Evolutionary conservation across 2,888 invertebrate genomes (phyloP).

Genomic region (Drosophila vallismaia): DNA sequence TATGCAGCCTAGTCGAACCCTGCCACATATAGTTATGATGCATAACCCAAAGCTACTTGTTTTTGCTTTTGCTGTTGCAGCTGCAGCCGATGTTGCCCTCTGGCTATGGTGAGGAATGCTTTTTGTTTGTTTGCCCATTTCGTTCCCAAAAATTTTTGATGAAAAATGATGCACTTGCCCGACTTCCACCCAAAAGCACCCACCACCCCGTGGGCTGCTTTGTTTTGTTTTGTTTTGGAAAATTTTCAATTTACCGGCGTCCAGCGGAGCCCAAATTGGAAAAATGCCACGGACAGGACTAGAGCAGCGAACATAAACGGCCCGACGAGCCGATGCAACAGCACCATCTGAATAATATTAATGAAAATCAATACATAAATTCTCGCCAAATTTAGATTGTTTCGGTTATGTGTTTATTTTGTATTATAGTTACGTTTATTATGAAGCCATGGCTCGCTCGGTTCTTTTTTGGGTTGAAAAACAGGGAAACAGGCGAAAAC

Average conservation of each 20-base stretch:
- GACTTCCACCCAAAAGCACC: slow-evolving; percentile 14
- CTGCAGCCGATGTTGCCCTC: slow-evolving; percentile 49
- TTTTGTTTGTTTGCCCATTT: slow-evolving; percentile 61
- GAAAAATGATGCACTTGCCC: slow-evolving; percentile 77
- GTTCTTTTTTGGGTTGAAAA: slow-evolving; percentile 5
- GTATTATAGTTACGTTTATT: slow-evolving; percentile 76
- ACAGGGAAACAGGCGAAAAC: slow-evolving; percentile 22
- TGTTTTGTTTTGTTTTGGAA: slow-evolving; percentile 64
- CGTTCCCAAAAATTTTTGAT: slow-evolving; percentile 43
- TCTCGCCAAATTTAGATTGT: slow-evolving; percentile 73
- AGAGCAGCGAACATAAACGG: slow-evolving; percentile 15
- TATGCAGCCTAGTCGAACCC: slow-evolving; percentile 59
- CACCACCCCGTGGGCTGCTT: slow-evolving; percentile 7
- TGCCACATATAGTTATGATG: slow-evolving; percentile 69
- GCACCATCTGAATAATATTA: slow-evolving; percentile 61
- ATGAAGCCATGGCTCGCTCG: slow-evolving; percentile 37
- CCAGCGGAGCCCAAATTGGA: slow-evolving; percentile 69
- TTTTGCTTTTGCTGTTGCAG: slow-evolving; percentile 17
- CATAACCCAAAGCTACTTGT: slow-evolving; percentile 66
- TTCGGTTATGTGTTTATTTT: slow-evolving; percentile 75
- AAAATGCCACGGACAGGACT: slow-evolving; percentile 55
- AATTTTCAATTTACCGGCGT: slow-evolving; percentile 74
- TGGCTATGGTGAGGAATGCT: slow-evolving; percentile 56
- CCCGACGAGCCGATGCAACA: background rate
- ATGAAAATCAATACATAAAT: slow-evolving; percentile 78